These are phyloP conservation scores for Crotalus helleri DNA, from an alignment of 2,113 vertebrate species.

Conservation along the genomic window DNA sequence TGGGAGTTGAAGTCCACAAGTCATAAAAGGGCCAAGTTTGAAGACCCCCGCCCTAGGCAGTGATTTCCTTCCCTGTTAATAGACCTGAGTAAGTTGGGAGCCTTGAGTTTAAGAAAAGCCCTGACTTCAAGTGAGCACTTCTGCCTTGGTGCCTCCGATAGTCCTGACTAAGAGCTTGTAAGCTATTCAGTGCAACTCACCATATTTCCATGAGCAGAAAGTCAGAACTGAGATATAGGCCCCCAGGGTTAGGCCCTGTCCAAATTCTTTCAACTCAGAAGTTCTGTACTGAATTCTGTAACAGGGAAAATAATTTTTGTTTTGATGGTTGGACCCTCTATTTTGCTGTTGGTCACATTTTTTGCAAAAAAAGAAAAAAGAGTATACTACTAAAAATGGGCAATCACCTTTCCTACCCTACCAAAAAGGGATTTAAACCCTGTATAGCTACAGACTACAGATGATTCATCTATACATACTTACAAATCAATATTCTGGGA, in stretches of 20 bases:
- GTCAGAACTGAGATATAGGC: no score
- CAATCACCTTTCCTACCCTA: neutral
- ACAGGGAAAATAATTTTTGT: neutral
- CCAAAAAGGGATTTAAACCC: neutral
- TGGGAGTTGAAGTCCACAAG: no score
- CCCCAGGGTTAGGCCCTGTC: neutral
- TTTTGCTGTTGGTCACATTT: neutral
- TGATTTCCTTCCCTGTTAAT: neutral
- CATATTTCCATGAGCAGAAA: neutral
- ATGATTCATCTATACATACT: neutral
- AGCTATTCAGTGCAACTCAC: neutral
- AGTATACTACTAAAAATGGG: neutral
- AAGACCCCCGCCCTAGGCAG: neutral
- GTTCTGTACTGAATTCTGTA: neutral
- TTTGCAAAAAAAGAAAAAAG: neutral
- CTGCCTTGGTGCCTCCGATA: neutral
- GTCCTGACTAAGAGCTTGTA: neutral
- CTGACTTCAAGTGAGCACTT: neutral
- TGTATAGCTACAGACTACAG: neutral
- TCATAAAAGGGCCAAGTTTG: no score
- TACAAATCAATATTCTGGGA: neutral
- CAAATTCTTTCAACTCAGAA: neutral
- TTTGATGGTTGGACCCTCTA: neutral
- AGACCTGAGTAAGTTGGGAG: neutral
- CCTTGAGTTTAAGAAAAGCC: neutral